Conservation (phyloP, 2,113 vertebrate species). For the Protobothrops flavoviridis region DNA sequence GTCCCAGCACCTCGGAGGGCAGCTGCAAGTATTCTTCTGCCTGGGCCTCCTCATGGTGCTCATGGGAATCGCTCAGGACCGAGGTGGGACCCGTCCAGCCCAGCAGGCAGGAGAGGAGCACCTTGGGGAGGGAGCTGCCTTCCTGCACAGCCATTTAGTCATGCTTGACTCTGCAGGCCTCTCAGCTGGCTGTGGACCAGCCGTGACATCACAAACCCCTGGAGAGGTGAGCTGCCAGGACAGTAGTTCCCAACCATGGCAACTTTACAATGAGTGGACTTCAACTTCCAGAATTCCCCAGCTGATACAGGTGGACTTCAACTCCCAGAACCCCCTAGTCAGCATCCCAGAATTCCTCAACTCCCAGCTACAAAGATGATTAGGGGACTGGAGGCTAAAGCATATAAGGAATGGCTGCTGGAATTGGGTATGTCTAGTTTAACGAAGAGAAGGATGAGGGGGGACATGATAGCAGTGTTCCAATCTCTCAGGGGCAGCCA, state of each 20-base stretch:
- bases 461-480: no score
- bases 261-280: not conserved
- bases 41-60: no score
- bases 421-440: no score
- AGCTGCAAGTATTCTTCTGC: not conserved
- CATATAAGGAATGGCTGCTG: no score
- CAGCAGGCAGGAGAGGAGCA: conserved; percentile 58
- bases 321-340: no score
- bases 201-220: conserved; percentile 13
- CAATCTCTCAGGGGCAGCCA: no score
- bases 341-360: no score
- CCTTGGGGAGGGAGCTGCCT: conserved; percentile 3
- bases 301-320: rapidly evolving
- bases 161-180: conserved; percentile 26
- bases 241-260: not conserved
- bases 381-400: no score
- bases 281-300: not conserved
- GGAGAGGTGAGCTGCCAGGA: not conserved
- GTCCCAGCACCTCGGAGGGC: not conserved
- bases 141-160: conserved; percentile 48
- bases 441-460: no score
- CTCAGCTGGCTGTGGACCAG: not conserved
- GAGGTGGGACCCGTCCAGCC: conserved; percentile 57
- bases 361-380: no score
- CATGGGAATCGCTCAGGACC: not conserved